Conservation (phyloP, 2,797 vertebrate genomes). For the Aplochiton taeniatus region DNA sequence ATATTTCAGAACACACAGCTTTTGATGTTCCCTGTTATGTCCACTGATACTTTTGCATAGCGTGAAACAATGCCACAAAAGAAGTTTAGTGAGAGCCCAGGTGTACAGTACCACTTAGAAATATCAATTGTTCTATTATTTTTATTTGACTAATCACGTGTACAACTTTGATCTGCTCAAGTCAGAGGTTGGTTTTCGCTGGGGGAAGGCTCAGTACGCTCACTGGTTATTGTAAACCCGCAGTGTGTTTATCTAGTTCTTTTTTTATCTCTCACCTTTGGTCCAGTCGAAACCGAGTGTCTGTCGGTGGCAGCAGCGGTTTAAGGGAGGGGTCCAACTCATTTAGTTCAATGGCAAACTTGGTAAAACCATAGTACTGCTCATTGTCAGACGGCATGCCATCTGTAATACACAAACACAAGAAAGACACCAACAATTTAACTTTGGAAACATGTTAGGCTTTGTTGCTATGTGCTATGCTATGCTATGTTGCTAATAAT, state of each 20-base stretch:
- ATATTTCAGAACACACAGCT: constrained; percentile 1
- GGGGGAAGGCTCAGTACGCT: neutral
- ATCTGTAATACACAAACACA: constrained; percentile 70
- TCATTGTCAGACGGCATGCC: constrained; percentile 86
- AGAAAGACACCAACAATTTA: too few species aligned
- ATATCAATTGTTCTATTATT: too few species aligned
- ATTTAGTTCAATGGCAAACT: constrained; percentile 93
- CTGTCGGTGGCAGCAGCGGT: constrained; percentile 84
- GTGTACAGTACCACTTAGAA: too few species aligned
- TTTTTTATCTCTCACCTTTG: constrained; percentile 79
- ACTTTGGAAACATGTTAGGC: too few species aligned
- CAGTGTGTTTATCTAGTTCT: neutral
- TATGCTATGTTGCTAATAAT: neutral
- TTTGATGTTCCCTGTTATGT: neutral
- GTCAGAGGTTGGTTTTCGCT: neutral
- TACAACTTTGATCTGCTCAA: too few species aligned
- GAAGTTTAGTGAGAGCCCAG: neutral
- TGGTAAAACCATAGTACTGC: constrained; percentile 95
- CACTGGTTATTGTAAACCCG: neutral
- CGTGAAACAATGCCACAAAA: neutral
- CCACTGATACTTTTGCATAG: neutral
- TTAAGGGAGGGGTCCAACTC: constrained; percentile 83
- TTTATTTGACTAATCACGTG: too few species aligned
- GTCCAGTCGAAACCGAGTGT: constrained; percentile 90
- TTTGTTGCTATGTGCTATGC: neutral